Conservation (phyloP, 2,113 vertebrate genomes). For the Suncus etruscus region DNA sequence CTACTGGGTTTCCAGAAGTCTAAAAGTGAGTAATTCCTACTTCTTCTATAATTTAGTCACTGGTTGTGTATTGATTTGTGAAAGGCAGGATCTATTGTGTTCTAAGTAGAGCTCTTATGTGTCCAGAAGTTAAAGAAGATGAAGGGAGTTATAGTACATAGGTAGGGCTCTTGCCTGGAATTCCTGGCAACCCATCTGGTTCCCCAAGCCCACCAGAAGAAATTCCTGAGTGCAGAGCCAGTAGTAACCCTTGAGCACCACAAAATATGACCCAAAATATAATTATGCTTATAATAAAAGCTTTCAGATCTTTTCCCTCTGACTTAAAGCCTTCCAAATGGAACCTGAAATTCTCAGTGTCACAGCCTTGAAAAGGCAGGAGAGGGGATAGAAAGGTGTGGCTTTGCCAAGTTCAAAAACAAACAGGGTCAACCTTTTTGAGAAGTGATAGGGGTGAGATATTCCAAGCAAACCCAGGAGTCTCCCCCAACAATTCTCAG, state of each 20-base stretch:
- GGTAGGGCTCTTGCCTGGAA: too few species aligned
- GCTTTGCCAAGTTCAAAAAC: not conserved
- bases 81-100: constrained; percentile 10
- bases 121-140: not conserved
- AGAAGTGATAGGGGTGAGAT: not conserved
- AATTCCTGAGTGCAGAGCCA: too few species aligned
- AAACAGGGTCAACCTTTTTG: not conserved
- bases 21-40: not conserved
- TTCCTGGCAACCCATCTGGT: too few species aligned
- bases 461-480: too few species aligned
- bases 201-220: too few species aligned
- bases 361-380: not conserved
- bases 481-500: too few species aligned
- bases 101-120: not conserved
- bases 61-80: not conserved
- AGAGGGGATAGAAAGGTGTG: not conserved
- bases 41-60: not conserved
- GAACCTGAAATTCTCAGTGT: not conserved
- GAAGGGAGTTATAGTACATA: not conserved
- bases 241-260: too few species aligned
- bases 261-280: too few species aligned
- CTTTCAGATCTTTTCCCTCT: not conserved
- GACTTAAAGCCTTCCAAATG: not conserved
- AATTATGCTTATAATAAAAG: constrained; percentile 36
- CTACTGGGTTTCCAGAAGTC: not conserved